Conservation (phyloP, 2,113 vertebrate species). For the Lepus americanus region DNA sequence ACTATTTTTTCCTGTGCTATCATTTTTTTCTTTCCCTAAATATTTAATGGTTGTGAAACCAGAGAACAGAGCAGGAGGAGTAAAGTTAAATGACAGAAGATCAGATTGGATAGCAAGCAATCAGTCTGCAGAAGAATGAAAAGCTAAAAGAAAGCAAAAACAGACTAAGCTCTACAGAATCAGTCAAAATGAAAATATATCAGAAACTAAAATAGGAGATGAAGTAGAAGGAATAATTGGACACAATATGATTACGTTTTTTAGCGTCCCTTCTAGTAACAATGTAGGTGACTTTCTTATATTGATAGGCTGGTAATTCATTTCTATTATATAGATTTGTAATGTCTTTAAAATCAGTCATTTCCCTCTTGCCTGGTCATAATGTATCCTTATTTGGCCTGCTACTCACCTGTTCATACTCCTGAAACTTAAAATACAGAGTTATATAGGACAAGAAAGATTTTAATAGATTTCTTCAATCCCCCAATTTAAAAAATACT, state of each 20-base stretch:
- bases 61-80: background rate
- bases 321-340: slow-evolving; percentile 3
- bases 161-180: background rate
- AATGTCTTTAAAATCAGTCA: background rate
- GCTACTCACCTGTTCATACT: background rate
- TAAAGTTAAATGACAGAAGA: background rate
- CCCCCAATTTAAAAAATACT: background rate
- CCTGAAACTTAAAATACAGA: slow-evolving; percentile 28
- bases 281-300: slow-evolving; percentile 15
- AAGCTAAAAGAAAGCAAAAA: background rate
- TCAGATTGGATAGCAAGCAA: background rate
- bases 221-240: background rate
- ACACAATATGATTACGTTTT: background rate
- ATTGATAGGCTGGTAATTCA: background rate
- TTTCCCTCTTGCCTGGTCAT: slow-evolving; percentile 22
- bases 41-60: background rate
- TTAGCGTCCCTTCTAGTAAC: background rate
- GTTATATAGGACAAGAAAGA: slow-evolving; percentile 16
- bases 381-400: background rate
- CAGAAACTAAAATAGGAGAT: background rate
- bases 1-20: background rate
- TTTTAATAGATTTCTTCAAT: background rate
- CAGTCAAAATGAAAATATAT: slow-evolving; percentile 16
- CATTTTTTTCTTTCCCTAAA: slow-evolving; percentile 17
- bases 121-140: background rate